Evolutionary conservation across 2,797 vertebrate genomes (phyloP), one percentile per base, ranked within the genome.

Genomic region (Malacoctenus gilli): DNA sequence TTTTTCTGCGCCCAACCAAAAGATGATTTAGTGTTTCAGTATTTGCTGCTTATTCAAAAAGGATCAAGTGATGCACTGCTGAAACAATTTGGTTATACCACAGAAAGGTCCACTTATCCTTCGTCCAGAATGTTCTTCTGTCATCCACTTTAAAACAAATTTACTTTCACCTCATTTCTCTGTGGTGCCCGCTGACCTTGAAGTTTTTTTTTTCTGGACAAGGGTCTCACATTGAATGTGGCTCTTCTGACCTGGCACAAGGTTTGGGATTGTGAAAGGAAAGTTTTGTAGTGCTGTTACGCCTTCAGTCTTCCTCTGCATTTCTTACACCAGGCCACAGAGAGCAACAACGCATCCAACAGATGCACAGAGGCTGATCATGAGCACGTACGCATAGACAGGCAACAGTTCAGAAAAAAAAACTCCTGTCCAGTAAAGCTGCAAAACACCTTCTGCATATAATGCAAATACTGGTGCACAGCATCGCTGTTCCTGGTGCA

Each of bases 191-290:
- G 51, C 52, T 68, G 61, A 79, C 57, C 68, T 54, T n/a, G n/a
- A n/a, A n/a, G n/a, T n/a, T n/a, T n/a, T n/a, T n/a, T n/a, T n/a
- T 73, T 64, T 65, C 57, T 75, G 58, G 50, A 72, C 62, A 60
- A 72, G 68, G 72, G 60, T 65, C 38, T 60, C 72, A 54, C 75
- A 66, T 77, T 70, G 78, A 72, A 56, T 48, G 59, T n/a, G 53
- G 61, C 32, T 44, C 57, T 54, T 64, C 39, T 71, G 52, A 58
- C 70, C 72, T 60, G 60, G 72, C 52, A 52, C 50, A 46, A 50
- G 51, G 20, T 58, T 22, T 8, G 21, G 30, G 32, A 50, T 53
- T 66, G 47, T 75, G 74, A 39, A 49, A 59, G 53, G 39, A 5
- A 47, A 32, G 48, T 72, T 69, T 63, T 72, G 44, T 22, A 61